Evolutionary conservation across 2,797 vertebrate species (phyloP), one percentile per base, ranked within the genome.

Genomic region (Falco peregrinus): DNA sequence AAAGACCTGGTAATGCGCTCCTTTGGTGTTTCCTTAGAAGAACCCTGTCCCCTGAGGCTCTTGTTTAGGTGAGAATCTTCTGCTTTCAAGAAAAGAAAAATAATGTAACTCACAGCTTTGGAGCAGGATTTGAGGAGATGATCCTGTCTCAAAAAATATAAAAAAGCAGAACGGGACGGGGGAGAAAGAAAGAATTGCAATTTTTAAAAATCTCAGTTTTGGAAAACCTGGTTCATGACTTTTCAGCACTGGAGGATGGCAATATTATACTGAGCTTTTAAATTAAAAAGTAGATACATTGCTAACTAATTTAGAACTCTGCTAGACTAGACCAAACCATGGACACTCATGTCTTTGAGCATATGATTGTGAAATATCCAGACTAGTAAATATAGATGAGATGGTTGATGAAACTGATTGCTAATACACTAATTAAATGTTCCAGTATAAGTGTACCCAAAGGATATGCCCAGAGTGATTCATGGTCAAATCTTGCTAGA

Each of bases 21-120:
- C 24, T 2, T 95, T 94, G 56, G n/a, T 82, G 64, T 91, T 91
- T 85, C 65, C 75, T 87, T 92, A 77, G 87, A 91, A 77, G 87
- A 91, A 68, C 41, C 43, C 25, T 43, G 13, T 94, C 73, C 68
- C 84, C 50, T 59, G 41, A 39, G 84, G 68, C 21, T 77, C 54
- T 57, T 68, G 54, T 43, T 96, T 90, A 89, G 63, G 75, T 79
- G 43, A 70, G 50, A 93, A 47, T 69, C 33, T 39, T 90, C 51
- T 87, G 48, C 74, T 84, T 93, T 89, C 48, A 70, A 41, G 56
- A 82, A 68, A 79, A 87, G 6, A 51, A 84, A 70, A 37, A 81
- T 39, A 84, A 67, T 3, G 3, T 51, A 77, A 51, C 18, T 51
- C 29, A 35, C 15, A 4, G 35, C 22, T 93, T 64, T 82, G 70